Conservation (phyloP, 2,797 vertebrate species). For the Clarias laeviceps region DNA sequence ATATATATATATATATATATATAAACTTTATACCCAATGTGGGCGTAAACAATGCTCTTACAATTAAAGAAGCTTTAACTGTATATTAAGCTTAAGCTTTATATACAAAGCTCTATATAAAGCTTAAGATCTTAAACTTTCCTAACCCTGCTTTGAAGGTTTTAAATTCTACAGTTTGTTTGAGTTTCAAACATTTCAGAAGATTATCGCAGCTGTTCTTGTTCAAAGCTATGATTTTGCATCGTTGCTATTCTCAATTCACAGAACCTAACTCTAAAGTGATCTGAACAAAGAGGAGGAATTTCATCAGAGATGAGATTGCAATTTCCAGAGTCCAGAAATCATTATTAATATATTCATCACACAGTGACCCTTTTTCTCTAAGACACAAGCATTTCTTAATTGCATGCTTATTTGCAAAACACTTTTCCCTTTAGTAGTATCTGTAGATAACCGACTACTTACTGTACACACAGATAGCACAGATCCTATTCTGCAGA, state of each 20-base stretch:
- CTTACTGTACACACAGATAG: background rate
- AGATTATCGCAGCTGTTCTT: background rate
- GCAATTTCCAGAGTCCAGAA: background rate
- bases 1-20: too few species aligned
- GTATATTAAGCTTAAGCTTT: too few species aligned
- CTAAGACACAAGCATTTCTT: background rate
- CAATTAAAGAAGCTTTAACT: too few species aligned
- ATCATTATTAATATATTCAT: background rate
- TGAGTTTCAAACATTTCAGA: conserved; percentile 14
- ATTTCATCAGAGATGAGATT: background rate
- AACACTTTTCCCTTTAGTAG: background rate
- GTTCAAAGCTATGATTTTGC: background rate
- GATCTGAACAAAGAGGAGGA: background rate
- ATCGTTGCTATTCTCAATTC: background rate
- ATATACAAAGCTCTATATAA: too few species aligned
- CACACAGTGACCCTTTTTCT: conserved; percentile 22
- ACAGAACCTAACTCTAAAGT: background rate
- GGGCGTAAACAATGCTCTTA: too few species aligned
- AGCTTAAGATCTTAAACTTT: background rate
- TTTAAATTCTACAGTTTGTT: conserved; percentile 16
- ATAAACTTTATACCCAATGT: too few species aligned
- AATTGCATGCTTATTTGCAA: background rate
- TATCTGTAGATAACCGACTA: background rate
- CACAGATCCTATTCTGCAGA: background rate
- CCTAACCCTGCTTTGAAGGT: background rate